A percentile compares a stretch with the other conserved stretches of the same genome.
These are phyloP conservation scores for Drosophila bocki DNA, from an alignment of 1,140 invertebrate species.

Conservation along the genomic window DNA sequence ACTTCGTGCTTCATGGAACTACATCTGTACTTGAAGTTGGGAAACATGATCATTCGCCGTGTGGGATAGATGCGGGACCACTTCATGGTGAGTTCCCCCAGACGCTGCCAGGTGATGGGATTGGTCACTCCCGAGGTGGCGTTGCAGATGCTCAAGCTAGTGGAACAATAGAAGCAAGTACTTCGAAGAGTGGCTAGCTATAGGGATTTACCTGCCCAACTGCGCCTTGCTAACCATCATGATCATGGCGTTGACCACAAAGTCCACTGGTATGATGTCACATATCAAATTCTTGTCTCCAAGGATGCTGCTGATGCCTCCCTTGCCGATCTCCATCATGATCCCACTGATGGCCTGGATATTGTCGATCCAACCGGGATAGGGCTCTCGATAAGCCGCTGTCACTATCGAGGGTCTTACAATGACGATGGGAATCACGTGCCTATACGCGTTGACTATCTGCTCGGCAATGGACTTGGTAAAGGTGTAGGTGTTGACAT, in stretches of 20 bases:
- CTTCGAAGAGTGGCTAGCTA: neutral
- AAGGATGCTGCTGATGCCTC: constrained; percentile 93
- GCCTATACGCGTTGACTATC: constrained; percentile 88
- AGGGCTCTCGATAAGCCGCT: constrained; percentile 91
- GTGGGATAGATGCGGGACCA: constrained; percentile 91
- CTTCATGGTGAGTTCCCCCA: constrained; percentile 89
- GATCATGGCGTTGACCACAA: constrained; percentile 95
- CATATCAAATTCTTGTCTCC: constrained; percentile 90
- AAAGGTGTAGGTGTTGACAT: constrained; percentile 95
- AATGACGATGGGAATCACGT: constrained; percentile 92
- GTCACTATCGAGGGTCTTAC: constrained; percentile 96
- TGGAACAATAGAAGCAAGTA: neutral
- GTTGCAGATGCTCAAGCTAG: constrained; percentile 91
- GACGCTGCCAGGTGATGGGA: constrained; percentile 93
- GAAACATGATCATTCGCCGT: constrained; percentile 95
- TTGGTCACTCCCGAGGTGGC: constrained; percentile 95
- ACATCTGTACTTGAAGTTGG: constrained; percentile 91
- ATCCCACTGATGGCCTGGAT: constrained; percentile 93
- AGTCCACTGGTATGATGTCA: constrained; percentile 96
- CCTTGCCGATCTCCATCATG: constrained; percentile 94
- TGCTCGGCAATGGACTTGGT: constrained; percentile 95
- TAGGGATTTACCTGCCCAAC: constrained; percentile 54
- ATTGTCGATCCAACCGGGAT: constrained; percentile 97
- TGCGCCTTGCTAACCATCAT: constrained; percentile 89
- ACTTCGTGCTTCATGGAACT: constrained; percentile 90